phyloP scores from a whole-genome alignment of 2,888 invertebrate genomes.

The Dorcus parallelipipedus region DNA sequence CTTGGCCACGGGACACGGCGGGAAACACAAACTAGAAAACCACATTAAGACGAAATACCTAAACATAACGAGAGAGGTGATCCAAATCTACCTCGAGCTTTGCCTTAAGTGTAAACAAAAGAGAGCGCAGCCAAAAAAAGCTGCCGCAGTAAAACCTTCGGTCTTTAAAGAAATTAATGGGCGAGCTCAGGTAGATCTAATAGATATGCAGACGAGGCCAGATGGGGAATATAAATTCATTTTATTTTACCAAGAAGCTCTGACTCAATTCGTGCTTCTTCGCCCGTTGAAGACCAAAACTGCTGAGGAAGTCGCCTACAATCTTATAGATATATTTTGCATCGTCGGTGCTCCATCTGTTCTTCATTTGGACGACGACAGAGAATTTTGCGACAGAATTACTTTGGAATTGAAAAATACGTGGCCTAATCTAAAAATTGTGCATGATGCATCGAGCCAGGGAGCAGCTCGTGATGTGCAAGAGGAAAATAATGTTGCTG shows the following conservation, averaged over 20 bases:
- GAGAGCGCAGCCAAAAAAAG: no score
- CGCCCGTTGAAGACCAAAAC: conserved; percentile 13
- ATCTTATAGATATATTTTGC: conserved; percentile 22
- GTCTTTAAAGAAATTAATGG: no score
- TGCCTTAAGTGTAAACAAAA: no score
- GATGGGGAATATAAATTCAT: conserved; percentile 16
- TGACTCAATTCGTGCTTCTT: conserved; percentile 19
- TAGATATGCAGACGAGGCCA: conserved; percentile 8
- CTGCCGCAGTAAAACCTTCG: no score
- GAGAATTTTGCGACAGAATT: conserved; percentile 23
- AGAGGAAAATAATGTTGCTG: no score
- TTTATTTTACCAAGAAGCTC: conserved; percentile 17
- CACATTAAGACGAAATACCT: no score
- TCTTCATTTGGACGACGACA: conserved; percentile 25
- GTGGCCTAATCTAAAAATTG: conserved; percentile 29
- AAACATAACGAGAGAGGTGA: no score
- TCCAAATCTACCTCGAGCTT: no score
- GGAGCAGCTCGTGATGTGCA: no score
- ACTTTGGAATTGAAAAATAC: conserved; percentile 23
- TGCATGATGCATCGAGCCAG: no score
- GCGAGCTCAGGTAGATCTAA: not conserved
- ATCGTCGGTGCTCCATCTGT: conserved; percentile 25
- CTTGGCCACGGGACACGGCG: conserved; percentile 1
- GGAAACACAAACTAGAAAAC: not conserved
- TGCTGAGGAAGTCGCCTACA: conserved; percentile 13